Conservation (phyloP, 2,888 invertebrate species). For the Torymus texanus region DNA sequence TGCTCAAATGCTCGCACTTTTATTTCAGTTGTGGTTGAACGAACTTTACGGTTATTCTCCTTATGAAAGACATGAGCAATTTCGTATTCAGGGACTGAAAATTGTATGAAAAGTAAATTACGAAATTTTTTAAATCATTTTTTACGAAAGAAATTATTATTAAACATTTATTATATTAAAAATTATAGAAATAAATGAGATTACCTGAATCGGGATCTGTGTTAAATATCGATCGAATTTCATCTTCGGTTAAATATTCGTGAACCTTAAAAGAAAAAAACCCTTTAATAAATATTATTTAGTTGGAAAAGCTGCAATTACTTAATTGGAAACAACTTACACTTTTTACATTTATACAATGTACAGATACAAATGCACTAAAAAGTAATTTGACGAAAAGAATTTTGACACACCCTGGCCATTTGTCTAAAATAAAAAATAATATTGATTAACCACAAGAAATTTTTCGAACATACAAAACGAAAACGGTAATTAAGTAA, state of each 20-base stretch:
- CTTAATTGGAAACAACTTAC: not conserved
- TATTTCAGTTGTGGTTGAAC: not conserved
- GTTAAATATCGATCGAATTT: conserved; percentile 4
- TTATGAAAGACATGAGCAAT: conserved; percentile 46
- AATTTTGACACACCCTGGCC: not conserved
- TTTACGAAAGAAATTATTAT: not conserved
- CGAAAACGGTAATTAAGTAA: too few relatives aligned
- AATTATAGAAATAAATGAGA: too few relatives aligned
- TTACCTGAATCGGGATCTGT: conserved; percentile 6
- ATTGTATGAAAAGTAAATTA: not conserved
- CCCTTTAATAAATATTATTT: not conserved
- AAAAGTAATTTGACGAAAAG: not conserved
- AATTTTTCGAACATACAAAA: too few relatives aligned
- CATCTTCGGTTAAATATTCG: conserved; percentile 16
- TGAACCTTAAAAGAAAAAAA: conserved; percentile 19
- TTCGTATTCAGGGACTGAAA: conserved; percentile 56
- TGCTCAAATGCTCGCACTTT: conserved; percentile 47
- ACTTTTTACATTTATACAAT: not conserved
- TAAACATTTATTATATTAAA: conserved; percentile 1
- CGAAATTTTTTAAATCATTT: not conserved
- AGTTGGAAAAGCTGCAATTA: not conserved
- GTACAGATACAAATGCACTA: not conserved
- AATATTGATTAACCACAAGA: not conserved
- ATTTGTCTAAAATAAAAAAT: not conserved
- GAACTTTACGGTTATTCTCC: not conserved